Evolutionary conservation across 2,113 vertebrate genomes (phyloP).

Genomic region (Damaliscus lunatus): DNA sequence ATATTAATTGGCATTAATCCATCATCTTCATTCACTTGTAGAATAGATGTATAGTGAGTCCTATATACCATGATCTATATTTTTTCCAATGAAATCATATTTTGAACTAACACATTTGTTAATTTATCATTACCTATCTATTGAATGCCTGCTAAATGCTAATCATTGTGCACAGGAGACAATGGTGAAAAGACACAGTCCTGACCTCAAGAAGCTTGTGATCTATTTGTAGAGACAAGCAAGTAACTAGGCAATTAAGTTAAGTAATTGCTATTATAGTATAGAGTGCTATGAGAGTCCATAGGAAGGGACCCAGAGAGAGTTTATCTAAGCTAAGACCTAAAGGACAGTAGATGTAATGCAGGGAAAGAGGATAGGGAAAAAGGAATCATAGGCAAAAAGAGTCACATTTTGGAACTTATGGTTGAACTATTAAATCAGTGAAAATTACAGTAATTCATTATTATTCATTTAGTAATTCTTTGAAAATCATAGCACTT

Average conservation of each 20-base stretch:
- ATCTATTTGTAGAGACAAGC: neutral
- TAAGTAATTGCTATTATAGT: neutral
- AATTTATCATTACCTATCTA: neutral
- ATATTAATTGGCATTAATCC: neutral
- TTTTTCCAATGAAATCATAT: neutral
- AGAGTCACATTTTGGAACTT: neutral
- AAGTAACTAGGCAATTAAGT: neutral
- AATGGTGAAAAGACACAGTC: neutral
- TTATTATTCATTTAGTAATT: neutral
- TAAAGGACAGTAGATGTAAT: neutral
- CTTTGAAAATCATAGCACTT: neutral
- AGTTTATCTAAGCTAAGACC: neutral
- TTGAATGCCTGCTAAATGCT: neutral
- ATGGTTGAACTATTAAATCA: neutral
- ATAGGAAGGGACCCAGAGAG: neutral
- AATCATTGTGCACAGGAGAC: neutral
- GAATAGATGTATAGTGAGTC: neutral
- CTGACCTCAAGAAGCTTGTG: neutral
- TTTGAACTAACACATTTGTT: neutral
- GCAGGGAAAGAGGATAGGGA: neutral
- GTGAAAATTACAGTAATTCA: neutral
- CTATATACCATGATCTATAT: neutral
- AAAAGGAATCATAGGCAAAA: neutral
- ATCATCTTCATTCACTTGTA: neutral
- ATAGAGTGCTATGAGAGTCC: neutral